These are phyloP conservation scores for Gonioctena quinquepunctata DNA, from an alignment of 1,140 invertebrate genomes.

Conservation along the genomic window DNA sequence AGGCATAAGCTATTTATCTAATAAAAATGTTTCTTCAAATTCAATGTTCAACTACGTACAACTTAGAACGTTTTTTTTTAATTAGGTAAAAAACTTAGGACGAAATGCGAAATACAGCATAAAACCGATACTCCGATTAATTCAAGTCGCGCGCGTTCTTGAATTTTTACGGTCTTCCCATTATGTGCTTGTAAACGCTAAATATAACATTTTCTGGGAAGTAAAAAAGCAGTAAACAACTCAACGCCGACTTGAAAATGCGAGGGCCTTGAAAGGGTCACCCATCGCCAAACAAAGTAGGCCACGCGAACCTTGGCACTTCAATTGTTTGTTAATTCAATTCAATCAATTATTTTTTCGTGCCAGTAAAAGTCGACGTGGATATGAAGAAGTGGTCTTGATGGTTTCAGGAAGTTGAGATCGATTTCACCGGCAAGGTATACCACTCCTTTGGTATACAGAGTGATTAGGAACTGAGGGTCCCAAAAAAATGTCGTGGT, in stretches of 20 bases:
- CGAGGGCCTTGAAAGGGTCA: slow-evolving; percentile 20
- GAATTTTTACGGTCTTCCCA: neutral
- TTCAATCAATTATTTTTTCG: neutral
- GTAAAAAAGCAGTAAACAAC: slow-evolving; percentile 16
- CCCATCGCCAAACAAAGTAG: slow-evolving; percentile 12
- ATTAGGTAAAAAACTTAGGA: too few relatives aligned
- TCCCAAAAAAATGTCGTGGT: too few relatives aligned
- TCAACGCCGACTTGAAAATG: neutral
- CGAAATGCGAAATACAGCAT: too few relatives aligned
- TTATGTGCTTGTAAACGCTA: neutral
- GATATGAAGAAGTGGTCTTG: neutral
- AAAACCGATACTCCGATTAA: neutral
- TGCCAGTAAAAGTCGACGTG: neutral
- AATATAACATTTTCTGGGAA: slow-evolving; percentile 11
- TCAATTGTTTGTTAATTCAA: slow-evolving; percentile 17
- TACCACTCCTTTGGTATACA: neutral
- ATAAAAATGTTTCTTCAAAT: too few relatives aligned
- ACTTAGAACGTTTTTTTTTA: too few relatives aligned
- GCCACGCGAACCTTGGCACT: slow-evolving; percentile 17
- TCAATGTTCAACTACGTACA: too few relatives aligned
- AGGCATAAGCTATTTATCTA: too few relatives aligned
- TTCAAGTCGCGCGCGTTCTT: slow-evolving; percentile 1
- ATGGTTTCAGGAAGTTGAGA: neutral
- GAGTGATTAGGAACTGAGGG: too few relatives aligned
- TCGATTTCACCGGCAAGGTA: neutral